Evolutionary conservation across 2,113 vertebrate species (phyloP), one percentile per base, ranked within the genome.

Genomic region (Trogon melanurus): DNA sequence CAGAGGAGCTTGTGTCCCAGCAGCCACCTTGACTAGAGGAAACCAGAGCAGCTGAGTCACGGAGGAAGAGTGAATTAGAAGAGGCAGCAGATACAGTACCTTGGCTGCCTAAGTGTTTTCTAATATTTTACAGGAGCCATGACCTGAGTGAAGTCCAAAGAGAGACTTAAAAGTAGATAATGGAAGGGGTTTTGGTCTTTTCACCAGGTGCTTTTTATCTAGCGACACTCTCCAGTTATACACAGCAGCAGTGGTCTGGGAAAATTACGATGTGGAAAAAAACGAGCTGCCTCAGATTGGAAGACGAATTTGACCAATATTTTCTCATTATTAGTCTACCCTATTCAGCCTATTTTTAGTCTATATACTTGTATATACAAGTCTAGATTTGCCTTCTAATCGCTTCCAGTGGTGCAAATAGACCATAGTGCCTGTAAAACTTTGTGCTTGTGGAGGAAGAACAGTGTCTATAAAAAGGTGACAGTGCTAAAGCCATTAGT

Each of bases 61-160:
- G 45, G 89, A 92, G 60, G 57, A 94, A 93, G 73, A 91, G 90
- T 91, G 85, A 95, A 93, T 93, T 90, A 92, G 79, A 65, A 93
- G 93, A 92, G 53, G 57, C 73, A 93, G 69, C 67, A 93, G 88
- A 86, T 38, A 92, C 82, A 96, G 95, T 67, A 96, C 92, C 93
- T 93, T 88, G 88, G 53, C 79, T 97, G 82, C 96, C 79, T 93
- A 93, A 92, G 79, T 84, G 92, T 96, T 96, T 94, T 95, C 92
- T 96, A 75, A 89, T 81, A 96, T 92, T 97, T 94, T 44, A 72
- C 84, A 76, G 93, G 61, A 93, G 83, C 90, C 45, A 72, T 90
- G 92, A 71, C 79, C 72, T 86, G 88, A 38, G 48, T 92, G 76
- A 92, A 48, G 88, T 92, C 85, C 90, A 96, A 93, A 90, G 85